Evolutionary conservation across 2,888 invertebrate genomes (phyloP), one percentile per base, ranked within the genome.

Genomic region (Drosophila tanythrix): DNA sequence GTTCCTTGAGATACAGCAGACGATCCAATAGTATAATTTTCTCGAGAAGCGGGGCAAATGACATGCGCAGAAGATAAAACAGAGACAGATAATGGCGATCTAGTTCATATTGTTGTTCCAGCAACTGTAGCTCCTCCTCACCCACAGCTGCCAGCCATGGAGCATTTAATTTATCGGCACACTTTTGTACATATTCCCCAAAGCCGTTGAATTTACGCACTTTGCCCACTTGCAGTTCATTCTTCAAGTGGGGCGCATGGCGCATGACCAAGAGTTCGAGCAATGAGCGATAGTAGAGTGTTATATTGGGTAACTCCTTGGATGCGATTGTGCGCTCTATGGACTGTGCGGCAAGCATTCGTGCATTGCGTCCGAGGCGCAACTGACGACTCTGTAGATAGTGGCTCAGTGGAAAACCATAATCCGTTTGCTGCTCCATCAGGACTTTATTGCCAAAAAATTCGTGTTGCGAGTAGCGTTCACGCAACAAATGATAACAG

Each of bases 321-420:
- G 94, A 93, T 13, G 91, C 79, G 38, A 94, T 92, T 50, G 96
- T 95, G 74, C 97, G 94, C 74, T 97, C 96, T n/a, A 96, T 94
- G 0, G 97, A 96, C 91, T 98, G 98, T 0, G 97, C 95, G 0
- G 97, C 97, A 46, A 98, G 92, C 97, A 98, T 98, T 71, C 97
- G 94, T 0, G 97, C 97, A 92, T 97, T 97, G 55, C 96, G 94
- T 0, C 97, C 96, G 15, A 97, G 90, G 48, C 81, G 84, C 74
- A 94, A 93, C 48, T 94, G 91, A 64, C 92, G 92, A 78, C 94
- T 92, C 86, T 91, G 93, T 50, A 97, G 92, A 92, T 94, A 94
- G 6, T 93, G 82, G 51, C 96, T 96, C 93, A 97, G 93, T 0
- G 97, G 97, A 88, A 97, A 97, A 0, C 96, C 96, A 27, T 82